Conservation (phyloP, 2,113 vertebrate species). For the Pavo muticus region DNA sequence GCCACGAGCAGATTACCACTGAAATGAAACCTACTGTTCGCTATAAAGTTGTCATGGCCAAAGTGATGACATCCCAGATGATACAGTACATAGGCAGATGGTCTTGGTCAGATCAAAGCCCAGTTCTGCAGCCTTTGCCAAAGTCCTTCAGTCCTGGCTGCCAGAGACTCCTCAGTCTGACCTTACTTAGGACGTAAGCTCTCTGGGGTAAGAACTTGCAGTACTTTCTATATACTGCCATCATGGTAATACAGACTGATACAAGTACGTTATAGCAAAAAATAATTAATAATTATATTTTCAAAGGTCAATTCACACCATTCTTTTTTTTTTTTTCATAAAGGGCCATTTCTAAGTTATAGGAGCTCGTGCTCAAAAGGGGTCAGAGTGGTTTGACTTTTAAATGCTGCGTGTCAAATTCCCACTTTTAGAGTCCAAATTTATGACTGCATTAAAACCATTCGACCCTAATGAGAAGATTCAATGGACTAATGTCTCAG, state of each 20-base stretch:
- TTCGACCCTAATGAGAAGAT: neutral
- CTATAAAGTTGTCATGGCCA: neutral
- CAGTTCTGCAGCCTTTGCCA: neutral
- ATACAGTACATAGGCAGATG: neutral
- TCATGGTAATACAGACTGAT: neutral
- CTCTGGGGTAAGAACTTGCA: neutral
- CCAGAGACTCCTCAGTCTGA: neutral
- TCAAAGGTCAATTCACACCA: neutral
- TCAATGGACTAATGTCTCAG: neutral
- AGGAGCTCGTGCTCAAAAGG: neutral
- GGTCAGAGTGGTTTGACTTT: constrained; percentile 4
- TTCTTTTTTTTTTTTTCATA: neutral
- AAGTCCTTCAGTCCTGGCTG: neutral
- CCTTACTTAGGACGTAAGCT: neutral
- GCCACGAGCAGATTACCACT: neutral
- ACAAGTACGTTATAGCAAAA: neutral
- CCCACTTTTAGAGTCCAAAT: neutral
- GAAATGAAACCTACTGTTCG: neutral
- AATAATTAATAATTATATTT: neutral
- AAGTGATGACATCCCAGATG: neutral
- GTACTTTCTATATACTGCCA: neutral
- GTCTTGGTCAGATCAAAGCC: neutral
- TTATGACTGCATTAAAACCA: constrained; percentile 19
- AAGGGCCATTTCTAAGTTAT: neutral
- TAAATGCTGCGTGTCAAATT: neutral